Conservation (phyloP, 35 echinoderm and acorn worm genomes). For the Amphiura filiformis region DNA sequence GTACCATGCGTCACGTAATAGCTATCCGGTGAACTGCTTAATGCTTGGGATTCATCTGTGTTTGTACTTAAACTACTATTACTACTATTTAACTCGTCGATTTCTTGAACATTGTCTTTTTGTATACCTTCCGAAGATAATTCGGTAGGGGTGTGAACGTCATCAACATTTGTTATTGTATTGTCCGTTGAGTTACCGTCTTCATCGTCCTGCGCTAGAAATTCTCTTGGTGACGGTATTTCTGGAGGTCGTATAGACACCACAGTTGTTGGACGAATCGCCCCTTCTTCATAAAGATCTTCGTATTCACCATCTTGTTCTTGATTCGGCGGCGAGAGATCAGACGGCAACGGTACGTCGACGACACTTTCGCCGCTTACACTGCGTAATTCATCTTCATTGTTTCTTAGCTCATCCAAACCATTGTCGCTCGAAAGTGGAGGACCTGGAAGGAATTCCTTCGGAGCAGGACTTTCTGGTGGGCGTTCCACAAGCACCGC, state of each 20-base stretch:
- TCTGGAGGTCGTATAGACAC: not conserved
- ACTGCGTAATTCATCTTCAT: not conserved
- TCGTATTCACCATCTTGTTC: not conserved
- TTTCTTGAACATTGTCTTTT: too few relatives aligned
- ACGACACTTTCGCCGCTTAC: not conserved
- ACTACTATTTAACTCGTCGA: too few relatives aligned
- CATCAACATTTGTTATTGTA: too few relatives aligned
- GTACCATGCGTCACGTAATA: too few relatives aligned
- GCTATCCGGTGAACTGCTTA: too few relatives aligned
- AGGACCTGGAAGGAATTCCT: not conserved
- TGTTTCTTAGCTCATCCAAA: not conserved
- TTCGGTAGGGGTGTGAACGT: too few relatives aligned
- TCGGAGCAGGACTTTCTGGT: not conserved
- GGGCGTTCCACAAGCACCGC: not conserved
- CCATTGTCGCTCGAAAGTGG: not conserved
- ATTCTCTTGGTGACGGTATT: not conserved
- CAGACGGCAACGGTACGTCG: not conserved
- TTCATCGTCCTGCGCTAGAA: not conserved
- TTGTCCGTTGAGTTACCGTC: too few relatives aligned
- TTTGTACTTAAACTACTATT: too few relatives aligned
- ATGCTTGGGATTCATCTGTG: too few relatives aligned
- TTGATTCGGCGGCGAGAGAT: too few relatives aligned
- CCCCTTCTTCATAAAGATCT: too few relatives aligned
- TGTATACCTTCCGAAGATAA: too few relatives aligned
- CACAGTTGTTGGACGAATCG: not conserved